Base-by-base conservation (phyloP, 2,113 vertebrate species). In the Halichoerus grypus region DNA sequence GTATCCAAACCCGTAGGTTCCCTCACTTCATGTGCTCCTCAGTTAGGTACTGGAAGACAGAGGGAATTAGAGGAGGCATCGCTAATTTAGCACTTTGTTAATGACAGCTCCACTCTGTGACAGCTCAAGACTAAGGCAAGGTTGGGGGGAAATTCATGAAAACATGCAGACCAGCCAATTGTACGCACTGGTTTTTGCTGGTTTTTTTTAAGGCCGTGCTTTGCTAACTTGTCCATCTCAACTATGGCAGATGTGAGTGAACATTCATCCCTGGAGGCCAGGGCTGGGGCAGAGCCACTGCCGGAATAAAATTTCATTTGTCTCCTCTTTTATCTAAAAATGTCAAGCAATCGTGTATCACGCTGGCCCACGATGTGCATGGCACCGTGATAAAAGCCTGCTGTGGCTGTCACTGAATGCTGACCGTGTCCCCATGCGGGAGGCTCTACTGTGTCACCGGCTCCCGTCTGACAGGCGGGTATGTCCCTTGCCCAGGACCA, bases 31-130 rank as follows among this genome's bases (percentile, higher is more conserved):
- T 53, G 71, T 71, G 74, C 80, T 84, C 39, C 46, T 76, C 69
- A 61, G 3, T 89, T 59, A 91, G 53, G 80, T 51, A 69, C 74
- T 74, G 31, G 26, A 55, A 87, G 61, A 96, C 21, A 93, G 22
- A 67, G 84, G 55, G 33, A 91, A 36, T 76, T 16, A 89, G 81
- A 65, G 77, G 6, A 85, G 96, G 86, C 71, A 36, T 13, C 8
- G 2, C 55, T 21, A 74, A 74, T 71, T 76, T 79, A 80, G 74
- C 72, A 46, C 33, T 24, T 59, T 39, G 36, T 49, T 71, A 87
- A n/a, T 24, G 79, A 77, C 14, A 90, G 95, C n/a, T 83, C 74
- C 84, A 57, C 88, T 91, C 65, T 65, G 46, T 82, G 93, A 80
- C 83, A 93, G 84, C 26, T 81, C 51, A n/a, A 92, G 24, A 72